Evolutionary conservation across 1,140 invertebrate genomes (phyloP).

Genomic region (Potamilus streckersoni): DNA sequence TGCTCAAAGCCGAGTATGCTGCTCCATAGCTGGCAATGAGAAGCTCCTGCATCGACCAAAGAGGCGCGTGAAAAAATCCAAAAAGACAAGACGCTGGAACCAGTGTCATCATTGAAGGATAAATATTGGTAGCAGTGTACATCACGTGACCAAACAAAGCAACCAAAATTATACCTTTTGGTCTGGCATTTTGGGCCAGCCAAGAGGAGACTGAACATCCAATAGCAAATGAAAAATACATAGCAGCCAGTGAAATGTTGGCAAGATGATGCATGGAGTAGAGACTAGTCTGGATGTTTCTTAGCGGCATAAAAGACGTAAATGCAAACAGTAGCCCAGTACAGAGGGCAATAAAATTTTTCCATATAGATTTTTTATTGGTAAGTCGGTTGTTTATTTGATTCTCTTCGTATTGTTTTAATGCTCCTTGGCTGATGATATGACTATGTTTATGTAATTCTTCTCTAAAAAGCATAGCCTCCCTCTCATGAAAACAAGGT

Average conservation of each 20-base stretch:
- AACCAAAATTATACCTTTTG: conserved; percentile 44
- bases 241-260: conserved; percentile 32
- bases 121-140: conserved; percentile 41
- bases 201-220: conserved; percentile 40
- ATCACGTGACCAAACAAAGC: conserved; percentile 44
- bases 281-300: conserved; percentile 47
- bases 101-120: conserved; percentile 39
- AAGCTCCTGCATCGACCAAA: conserved; percentile 45
- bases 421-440: conserved; percentile 8
- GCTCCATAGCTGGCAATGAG: conserved; percentile 46
- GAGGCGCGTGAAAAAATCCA: conserved; percentile 43
- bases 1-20: conserved; percentile 38
- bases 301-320: conserved; percentile 45
- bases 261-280: conserved; percentile 35
- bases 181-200: conserved; percentile 43
- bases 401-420: conserved; percentile 3
- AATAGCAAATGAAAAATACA: conserved; percentile 42
- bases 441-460: conserved; percentile 24
- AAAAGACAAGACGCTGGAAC: conserved; percentile 38
- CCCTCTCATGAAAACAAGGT: too few species aligned
- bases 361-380: conserved; percentile 42
- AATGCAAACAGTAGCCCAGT: conserved; percentile 45
- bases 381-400: conserved; percentile 23
- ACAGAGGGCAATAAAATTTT: conserved; percentile 44
- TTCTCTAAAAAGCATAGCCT: conserved; percentile 9